Base-by-base conservation (phyloP, 2,888 invertebrate species). In the Mesorhabditis spiculigera region DNA sequence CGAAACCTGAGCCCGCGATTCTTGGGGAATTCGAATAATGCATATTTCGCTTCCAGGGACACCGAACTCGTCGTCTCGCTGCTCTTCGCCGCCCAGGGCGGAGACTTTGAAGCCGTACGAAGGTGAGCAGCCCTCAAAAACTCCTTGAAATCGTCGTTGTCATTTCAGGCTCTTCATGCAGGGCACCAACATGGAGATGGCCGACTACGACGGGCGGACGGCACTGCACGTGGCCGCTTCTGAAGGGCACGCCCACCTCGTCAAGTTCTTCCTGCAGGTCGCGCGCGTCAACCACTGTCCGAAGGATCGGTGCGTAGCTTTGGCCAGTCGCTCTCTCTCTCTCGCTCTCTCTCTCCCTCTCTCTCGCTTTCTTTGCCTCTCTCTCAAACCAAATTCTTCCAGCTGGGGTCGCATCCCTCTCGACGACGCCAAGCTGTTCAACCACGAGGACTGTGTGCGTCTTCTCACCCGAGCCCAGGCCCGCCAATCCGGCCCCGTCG, bases 171-270 rank as follows among this genome's bases (percentile, higher is more conserved):
- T 78, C 65, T 78, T 71, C 72, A 71, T 76, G 70, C 93, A 93
- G 66, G 95, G 94, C 62, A 92, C 94, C 91, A 93, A 96, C 86
- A 93, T 96, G 91, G 92, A 92, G 5, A 88, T 93, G 75, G 91
- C 93, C 10, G 95, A 96, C 87, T 96, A 96, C 86, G 95, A 96
- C 86, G 94, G 94, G 0, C 90, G 96, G 16, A 95, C 95, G 3
- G 95, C 97, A 3, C 89, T 97, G 65, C 96, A 97, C 88, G 90
- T 97, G 83, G 94, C 95, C 4, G 92, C 95, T 0, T 93, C 95
- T 6, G 96, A 97, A 87, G 96, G 96, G 8, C 95, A 96, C 83
- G 50, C 71, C 13, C 75, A 77, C 8, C 70, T 76, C 43, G 74
- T 80, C 67, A 82, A 80, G 66, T 82, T 82, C 71, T 69, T 82